A percentile compares a stretch with the other conserved stretches of the same genome.
These are phyloP conservation scores for Albula goreensis DNA, from an alignment of 2,113 vertebrate genomes.

Conservation along the genomic window DNA sequence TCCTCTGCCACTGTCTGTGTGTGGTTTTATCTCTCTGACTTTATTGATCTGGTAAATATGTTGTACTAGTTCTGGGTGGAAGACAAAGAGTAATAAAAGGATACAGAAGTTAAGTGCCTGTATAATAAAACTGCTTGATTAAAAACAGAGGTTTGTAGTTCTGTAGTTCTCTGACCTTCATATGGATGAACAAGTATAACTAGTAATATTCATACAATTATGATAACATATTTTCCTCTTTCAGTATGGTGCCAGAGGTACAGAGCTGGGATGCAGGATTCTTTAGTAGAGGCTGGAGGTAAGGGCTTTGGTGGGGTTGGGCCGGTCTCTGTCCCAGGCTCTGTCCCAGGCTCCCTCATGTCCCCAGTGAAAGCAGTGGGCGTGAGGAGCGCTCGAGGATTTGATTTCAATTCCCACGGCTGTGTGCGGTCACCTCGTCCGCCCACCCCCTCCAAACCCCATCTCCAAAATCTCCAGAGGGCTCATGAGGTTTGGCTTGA, in stretches of 20 bases:
- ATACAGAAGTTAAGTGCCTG: background rate
- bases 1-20: background rate
- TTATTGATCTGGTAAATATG: background rate
- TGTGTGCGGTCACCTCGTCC: background rate
- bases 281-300: background rate
- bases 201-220: background rate
- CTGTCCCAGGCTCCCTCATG: background rate
- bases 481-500: conserved; percentile 16
- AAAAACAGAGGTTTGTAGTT: background rate
- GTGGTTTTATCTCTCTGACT: background rate
- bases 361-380: background rate
- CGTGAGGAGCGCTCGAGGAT: background rate
- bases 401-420: background rate
- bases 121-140: background rate
- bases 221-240: too few relatives aligned
- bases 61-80: background rate
- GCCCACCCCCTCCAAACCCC: background rate
- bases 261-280: too few relatives aligned
- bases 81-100: background rate
- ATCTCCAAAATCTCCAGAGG: background rate
- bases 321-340: too few relatives aligned
- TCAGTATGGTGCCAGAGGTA: background rate
- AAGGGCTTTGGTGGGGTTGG: background rate
- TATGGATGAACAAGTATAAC: background rate
- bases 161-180: too few relatives aligned